A percentile compares a stretch with the other conserved stretches of the same genome.
These are phyloP conservation scores for Taphrorychus bicolor DNA, from an alignment of 2,888 invertebrate genomes.

Conservation along the genomic window DNA sequence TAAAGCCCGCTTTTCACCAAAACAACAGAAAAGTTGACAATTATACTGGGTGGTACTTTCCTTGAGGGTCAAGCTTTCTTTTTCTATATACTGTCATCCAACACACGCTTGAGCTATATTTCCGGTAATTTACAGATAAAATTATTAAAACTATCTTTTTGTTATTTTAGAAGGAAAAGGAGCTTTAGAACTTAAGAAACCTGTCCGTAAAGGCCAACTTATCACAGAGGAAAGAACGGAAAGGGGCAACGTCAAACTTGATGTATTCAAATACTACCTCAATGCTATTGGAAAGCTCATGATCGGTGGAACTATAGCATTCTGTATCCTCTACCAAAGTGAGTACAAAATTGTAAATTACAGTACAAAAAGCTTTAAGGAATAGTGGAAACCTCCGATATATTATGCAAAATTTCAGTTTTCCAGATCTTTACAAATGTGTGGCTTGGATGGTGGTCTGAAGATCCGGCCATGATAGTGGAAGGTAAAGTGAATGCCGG, in stretches of 20 bases:
- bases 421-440: slow-evolving; percentile 86
- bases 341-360: background rate
- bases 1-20: no score
- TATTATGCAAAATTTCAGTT: slow-evolving; percentile 53
- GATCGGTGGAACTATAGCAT: slow-evolving; percentile 72
- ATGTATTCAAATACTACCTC: slow-evolving; percentile 85
- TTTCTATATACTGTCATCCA: background rate
- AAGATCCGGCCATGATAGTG: slow-evolving; percentile 63
- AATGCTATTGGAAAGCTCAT: slow-evolving; percentile 73
- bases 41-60: no score
- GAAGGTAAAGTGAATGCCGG: slow-evolving; percentile 66
- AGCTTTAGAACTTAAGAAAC: background rate
- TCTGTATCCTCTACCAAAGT: slow-evolving; percentile 78
- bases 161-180: slow-evolving; percentile 15
- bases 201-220: slow-evolving; percentile 50
- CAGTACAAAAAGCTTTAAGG: background rate
- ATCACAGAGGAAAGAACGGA: slow-evolving; percentile 63
- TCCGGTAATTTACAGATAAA: no score
- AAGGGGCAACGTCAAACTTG: slow-evolving; percentile 67
- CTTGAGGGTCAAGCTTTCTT: no score
- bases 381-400: background rate
- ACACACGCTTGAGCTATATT: background rate
- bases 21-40: no score
- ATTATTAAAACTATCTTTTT: background rate
- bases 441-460: slow-evolving; percentile 79